Conservation (phyloP, 1,140 invertebrate genomes). For the Mactra quadrangularis region DNA sequence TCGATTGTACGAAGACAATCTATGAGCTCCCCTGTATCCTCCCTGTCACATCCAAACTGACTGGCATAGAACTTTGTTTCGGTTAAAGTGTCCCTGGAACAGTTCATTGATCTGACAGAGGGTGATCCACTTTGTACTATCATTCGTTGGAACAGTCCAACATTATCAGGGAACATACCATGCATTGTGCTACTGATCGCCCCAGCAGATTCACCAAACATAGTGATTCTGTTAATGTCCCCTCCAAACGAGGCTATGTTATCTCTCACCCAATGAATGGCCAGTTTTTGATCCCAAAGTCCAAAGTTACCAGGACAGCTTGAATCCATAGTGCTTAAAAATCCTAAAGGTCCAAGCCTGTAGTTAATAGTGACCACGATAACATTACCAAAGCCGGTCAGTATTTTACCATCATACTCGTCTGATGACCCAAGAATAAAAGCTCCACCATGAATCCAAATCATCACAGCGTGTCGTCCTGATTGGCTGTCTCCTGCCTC, state of each 20-base stretch:
- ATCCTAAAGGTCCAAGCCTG: constrained; percentile 93
- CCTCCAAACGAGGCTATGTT: constrained; percentile 90
- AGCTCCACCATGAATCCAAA: constrained; percentile 98
- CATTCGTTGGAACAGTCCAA: constrained; percentile 47
- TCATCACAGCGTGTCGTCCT: constrained; percentile 89
- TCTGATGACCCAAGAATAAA: constrained; percentile 95
- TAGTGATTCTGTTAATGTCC: constrained; percentile 87
- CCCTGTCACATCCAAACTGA: constrained; percentile 1
- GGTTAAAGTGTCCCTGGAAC: constrained; percentile 9
- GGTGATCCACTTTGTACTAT: constrained; percentile 54
- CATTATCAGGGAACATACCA: constrained; percentile 19
- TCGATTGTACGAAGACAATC: constrained; percentile 20
- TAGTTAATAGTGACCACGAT: constrained; percentile 91
- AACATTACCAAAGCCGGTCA: constrained; percentile 90
- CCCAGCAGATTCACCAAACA: constrained; percentile 83
- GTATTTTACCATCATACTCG: constrained; percentile 91
- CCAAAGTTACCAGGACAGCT: constrained; percentile 97
- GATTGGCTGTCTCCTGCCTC: neutral
- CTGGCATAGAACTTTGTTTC: constrained; percentile 8
- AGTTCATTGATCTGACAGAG: constrained; percentile 3
- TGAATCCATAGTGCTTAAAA: constrained; percentile 94
- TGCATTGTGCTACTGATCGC: constrained; percentile 39
- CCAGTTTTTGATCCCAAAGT: constrained; percentile 96
- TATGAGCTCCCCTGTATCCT: constrained; percentile 2
- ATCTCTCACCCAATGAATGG: constrained; percentile 87